Evolutionary conservation across 2,888 invertebrate genomes (phyloP), one percentile per base, ranked within the genome.

Genomic region (Diloba caeruleocephala): DNA sequence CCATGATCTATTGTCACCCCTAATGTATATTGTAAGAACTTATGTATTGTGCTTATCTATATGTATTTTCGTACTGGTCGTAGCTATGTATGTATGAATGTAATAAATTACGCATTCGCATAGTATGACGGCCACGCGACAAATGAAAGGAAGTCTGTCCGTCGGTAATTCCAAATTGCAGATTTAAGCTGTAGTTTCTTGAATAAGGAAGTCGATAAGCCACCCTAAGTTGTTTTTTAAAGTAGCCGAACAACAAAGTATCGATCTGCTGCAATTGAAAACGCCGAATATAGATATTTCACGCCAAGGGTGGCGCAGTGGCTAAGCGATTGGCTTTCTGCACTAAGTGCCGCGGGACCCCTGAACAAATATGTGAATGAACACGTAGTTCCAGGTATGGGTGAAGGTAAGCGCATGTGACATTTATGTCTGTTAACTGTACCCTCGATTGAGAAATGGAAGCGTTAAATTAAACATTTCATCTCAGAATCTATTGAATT

Each of bases 1-100:
- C 89, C 88, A 49, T 90, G 87, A 88, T 82, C 80, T 73, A 64
- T 74, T 71, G 71, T 77, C 74, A 79, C 78, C n/a, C n/a, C 81
- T 81, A 80, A 70, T 55, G 62, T 52, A 65, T 55, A 61, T 45
- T 32, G 13, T 42, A 49, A 5, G 6, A 19, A 41, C 13, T n/a
- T 13, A 17, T 4, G 50, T 42, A 42, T 33, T 57, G 44, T 38
- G 32, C 45, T 50, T 50, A 57, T 57, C 28, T 21, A 42, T 32
- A 42, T 23, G n/a, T 32, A 10, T 19, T 9, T 19, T 29, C 13
- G 37, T 19, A 14, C 9, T 15, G 9, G 3, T n/a, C n/a, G n/a
- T n/a, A n/a, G n/a, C n/a, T n/a, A n/a, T n/a, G n/a, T 3, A 5
- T 4, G n/a, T n/a, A 29, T 12, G 5, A 8, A 5, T 14, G 12